Base-by-base conservation (phyloP, 1,140 invertebrate species). In the Lepeophtheirus salmonis region DNA sequence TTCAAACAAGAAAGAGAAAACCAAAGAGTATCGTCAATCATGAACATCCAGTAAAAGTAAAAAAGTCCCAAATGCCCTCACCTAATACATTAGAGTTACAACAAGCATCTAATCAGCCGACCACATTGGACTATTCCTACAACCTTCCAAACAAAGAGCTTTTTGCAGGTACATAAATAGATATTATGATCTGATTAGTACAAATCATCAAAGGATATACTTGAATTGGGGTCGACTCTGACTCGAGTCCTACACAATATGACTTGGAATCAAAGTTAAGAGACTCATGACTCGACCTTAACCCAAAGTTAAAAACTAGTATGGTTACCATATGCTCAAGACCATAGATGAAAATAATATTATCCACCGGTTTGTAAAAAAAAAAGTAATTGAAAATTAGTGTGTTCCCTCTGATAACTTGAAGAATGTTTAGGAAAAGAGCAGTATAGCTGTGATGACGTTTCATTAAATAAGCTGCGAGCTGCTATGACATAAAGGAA, bases 1-100 rank as follows among this genome's bases (percentile, higher is more conserved):
- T 97, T 66, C 92, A 97, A 71, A 96, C 92, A 63, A 75, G 92
- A 69, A 97, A 97, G 76, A 77, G 94, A 67, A 97, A 97, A 23
- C 55, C 55, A 3, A 57, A 57, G 25, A 57, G 21, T n/a, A 41
- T 41, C 6, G 30, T 41, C 6, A 41, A n/a, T n/a, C 30, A 41
- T 6, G 30, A 41, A 6, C 30, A 41, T n/a, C n/a, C 30, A 10
- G 30, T 6, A 10, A 41, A n/a, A 41, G n/a, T 6, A 10, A 41
- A 41, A 41, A 41, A 41, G n/a, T n/a, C 6, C 30, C 30, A 41
- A 41, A 41, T 41, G 6, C 6, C 6, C 30, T 41, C 30, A 41
- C 30, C 30, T 41, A 41, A n/a, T n/a, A 41, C 6, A 6, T n/a
- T 41, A n/a, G 30, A 41, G 30, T n/a, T 41, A 41, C 30, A 41